Conservation (phyloP, 2,888 invertebrate genomes). For the Sinhomidia bicolor region DNA sequence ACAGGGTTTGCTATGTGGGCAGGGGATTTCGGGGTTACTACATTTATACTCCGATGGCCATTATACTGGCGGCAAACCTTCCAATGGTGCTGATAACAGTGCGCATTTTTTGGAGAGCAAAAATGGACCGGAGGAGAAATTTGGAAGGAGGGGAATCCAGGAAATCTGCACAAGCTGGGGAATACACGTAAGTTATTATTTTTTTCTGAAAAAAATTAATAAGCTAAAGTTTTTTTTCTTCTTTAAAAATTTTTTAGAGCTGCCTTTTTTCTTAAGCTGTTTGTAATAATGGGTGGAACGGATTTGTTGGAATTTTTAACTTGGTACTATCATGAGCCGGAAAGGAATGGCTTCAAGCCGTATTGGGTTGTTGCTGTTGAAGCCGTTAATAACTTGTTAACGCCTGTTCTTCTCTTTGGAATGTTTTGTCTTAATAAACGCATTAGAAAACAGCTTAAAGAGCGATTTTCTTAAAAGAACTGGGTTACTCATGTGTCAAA, state of each 20-base stretch:
- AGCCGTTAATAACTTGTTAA: too few relatives aligned
- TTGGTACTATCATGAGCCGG: background rate
- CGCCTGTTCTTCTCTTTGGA: too few relatives aligned
- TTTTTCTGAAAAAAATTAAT: too few relatives aligned
- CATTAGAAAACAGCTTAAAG: too few relatives aligned
- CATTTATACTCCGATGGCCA: slow-evolving; percentile 13
- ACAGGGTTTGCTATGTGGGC: background rate
- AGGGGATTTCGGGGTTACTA: background rate
- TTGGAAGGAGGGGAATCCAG: background rate
- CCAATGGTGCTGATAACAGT: background rate
- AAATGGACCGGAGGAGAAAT: background rate
- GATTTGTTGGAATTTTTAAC: background rate
- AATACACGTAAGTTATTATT: too few relatives aligned
- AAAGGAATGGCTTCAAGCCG: too few relatives aligned
- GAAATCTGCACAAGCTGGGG: too few relatives aligned
- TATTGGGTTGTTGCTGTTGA: too few relatives aligned
- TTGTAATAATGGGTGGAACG: background rate
- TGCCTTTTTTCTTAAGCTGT: background rate
- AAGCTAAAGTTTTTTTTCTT: too few relatives aligned
- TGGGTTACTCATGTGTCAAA: too few relatives aligned
- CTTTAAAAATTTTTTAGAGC: background rate
- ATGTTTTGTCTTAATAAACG: too few relatives aligned
- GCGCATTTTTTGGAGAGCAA: background rate
- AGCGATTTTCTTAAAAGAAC: too few relatives aligned
- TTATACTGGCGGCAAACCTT: background rate